These are phyloP conservation scores for Protophormia terraenovae DNA, from an alignment of 2,888 invertebrate species.

Conservation along the genomic window DNA sequence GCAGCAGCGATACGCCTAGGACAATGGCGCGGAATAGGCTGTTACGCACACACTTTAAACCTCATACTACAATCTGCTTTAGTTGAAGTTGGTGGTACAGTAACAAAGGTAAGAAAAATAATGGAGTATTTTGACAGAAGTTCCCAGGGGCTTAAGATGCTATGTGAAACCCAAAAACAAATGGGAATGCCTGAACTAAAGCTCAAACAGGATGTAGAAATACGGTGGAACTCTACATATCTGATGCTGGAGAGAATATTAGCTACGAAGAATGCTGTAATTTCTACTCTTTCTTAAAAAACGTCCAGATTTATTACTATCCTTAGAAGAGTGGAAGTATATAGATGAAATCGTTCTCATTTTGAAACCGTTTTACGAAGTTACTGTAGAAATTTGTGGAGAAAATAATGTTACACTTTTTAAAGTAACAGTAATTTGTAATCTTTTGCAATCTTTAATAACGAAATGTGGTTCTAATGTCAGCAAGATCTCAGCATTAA, in stretches of 20 bases:
- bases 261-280: not conserved
- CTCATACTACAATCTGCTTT: constrained; percentile 21
- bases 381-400: not conserved
- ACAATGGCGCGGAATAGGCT: constrained; percentile 32
- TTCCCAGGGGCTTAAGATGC: not conserved
- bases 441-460: not conserved
- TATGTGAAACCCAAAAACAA: not conserved
- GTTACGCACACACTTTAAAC: constrained; percentile 50
- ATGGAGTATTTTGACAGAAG: constrained; percentile 29
- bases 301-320: constrained; percentile 5
- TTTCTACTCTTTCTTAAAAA: not conserved
- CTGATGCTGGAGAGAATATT: constrained; percentile 10
- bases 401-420: constrained; percentile 1
- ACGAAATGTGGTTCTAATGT: not conserved
- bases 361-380: constrained; percentile 16
- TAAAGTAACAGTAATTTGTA: not conserved
- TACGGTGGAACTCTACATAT: not conserved
- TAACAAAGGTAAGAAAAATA: constrained; percentile 1
- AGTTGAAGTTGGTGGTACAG: not conserved
- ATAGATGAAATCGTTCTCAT: not conserved
- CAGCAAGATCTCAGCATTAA: not conserved
- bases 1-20: constrained; percentile 32
- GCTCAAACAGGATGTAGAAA: not conserved
- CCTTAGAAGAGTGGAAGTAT: not conserved
- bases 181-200: constrained; percentile 9